Percentiles rank a stretch among this genome's conserved stretches.
phyloP scores from a whole-genome alignment of 2,797 vertebrate genomes.

The Megalops cyprinoides region DNA sequence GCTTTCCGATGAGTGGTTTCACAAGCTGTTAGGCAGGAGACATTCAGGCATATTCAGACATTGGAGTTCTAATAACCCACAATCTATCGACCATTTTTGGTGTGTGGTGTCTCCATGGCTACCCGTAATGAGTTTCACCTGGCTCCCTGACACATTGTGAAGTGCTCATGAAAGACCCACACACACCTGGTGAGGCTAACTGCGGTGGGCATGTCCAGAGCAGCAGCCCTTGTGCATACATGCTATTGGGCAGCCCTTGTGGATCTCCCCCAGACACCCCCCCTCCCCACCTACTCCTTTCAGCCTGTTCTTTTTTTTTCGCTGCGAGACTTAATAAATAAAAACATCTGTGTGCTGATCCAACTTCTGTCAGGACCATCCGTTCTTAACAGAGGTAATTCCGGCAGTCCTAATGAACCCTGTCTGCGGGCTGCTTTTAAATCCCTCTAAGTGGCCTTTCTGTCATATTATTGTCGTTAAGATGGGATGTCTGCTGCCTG shows the following conservation, averaged over 20 bases:
- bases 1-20: no score
- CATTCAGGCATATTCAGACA: neutral
- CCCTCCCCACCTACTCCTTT: no score
- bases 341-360: neutral
- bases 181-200: neutral
- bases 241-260: no score
- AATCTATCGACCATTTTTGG: neutral
- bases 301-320: no score
- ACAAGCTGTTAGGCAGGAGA: neutral
- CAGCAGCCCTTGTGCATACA: neutral
- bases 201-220: neutral
- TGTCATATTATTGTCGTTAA: conserved; percentile 36
- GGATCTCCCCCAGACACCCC: no score
- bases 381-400: conserved; percentile 24
- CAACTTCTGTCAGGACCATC: conserved; percentile 34
- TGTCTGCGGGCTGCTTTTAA: neutral
- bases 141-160: neutral
- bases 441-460: conserved; percentile 10
- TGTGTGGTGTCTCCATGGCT: neutral
- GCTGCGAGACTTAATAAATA: no score
- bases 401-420: conserved; percentile 41
- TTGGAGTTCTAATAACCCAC: neutral
- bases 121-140: neutral
- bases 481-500: conserved; percentile 42
- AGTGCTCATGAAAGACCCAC: neutral